Evolutionary conservation across 1,140 invertebrate species (phyloP).

Genomic region (Drosophila tsacasi): DNA sequence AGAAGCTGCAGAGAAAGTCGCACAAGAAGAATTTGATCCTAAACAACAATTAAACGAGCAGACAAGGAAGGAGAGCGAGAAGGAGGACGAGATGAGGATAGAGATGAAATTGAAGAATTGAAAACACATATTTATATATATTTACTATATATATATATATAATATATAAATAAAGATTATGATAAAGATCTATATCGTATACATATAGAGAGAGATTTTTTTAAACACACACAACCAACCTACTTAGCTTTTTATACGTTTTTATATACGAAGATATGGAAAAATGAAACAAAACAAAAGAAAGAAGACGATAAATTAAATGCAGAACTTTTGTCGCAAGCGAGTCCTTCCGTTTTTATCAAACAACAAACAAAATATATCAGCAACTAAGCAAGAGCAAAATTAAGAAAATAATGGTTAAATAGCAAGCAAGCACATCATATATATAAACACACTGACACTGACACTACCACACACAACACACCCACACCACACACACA

Average conservation of each 20-base stretch:
- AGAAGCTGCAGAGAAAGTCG: slow-evolving; percentile 27
- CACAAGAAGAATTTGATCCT: slow-evolving; percentile 47
- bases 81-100: slow-evolving; percentile 4
- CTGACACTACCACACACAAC: not conserved
- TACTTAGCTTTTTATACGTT: slow-evolving; percentile 84
- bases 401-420: slow-evolving; percentile 41
- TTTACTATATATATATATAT: slow-evolving; percentile 32
- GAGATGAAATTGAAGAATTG: slow-evolving; percentile 12
- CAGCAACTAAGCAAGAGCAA: slow-evolving; percentile 53
- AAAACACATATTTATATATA: slow-evolving; percentile 44
- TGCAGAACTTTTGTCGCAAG: slow-evolving; percentile 61
- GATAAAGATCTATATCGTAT: slow-evolving; percentile 37
- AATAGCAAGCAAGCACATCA: slow-evolving; percentile 45
- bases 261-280: slow-evolving; percentile 48
- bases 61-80: not conserved
- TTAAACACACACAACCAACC: slow-evolving; percentile 51
- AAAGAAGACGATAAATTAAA: slow-evolving; percentile 37
- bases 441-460: slow-evolving; percentile 12
- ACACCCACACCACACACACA: slow-evolving; percentile 11
- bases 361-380: slow-evolving; percentile 48
- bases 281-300: slow-evolving; percentile 33
- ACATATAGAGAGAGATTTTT: slow-evolving; percentile 60
- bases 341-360: slow-evolving; percentile 81
- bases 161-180: slow-evolving; percentile 29
- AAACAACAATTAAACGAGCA: slow-evolving; percentile 24